Percentiles rank a stretch among this genome's conserved stretches.
Conservation (phyloP, 2,888 invertebrate species). For the Pristionchus entomophagus region DNA sequence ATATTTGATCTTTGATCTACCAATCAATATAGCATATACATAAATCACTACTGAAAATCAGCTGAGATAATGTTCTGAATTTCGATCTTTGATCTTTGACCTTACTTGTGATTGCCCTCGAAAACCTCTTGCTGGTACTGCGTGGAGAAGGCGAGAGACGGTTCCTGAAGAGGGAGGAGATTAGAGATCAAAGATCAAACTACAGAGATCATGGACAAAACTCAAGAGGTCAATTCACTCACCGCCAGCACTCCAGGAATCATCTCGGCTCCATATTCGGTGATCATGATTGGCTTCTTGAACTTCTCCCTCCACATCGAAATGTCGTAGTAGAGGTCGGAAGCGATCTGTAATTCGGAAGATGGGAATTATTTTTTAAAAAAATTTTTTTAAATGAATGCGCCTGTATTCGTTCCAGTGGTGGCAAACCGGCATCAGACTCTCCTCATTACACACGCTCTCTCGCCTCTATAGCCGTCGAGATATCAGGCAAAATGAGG, state of each 20-base stretch:
- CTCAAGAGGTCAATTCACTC: constrained; percentile 68
- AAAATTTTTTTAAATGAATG: background rate
- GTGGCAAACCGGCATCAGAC: no score
- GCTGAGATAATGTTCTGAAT: no score
- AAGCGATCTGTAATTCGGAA: background rate
- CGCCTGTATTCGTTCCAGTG: no score
- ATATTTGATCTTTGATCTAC: background rate
- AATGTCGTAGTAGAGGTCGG: constrained; percentile 81
- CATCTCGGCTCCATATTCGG: constrained; percentile 97
- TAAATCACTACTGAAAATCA: no score
- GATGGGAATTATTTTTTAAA: background rate
- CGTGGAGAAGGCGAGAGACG: constrained; percentile 89
- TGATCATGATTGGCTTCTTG: constrained; percentile 91
- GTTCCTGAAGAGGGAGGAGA: constrained; percentile 76
- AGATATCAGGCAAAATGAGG: no score
- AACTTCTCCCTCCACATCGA: constrained; percentile 86
- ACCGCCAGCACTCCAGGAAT: constrained; percentile 91
- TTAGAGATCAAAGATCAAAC: background rate
- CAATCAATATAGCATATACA: background rate
- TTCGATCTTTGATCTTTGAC: no score
- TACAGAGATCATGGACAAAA: background rate
- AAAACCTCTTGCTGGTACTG: constrained; percentile 91
- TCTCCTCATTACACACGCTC: background rate
- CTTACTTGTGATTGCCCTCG: constrained; percentile 86
- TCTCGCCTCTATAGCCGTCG: no score